phyloP scores from a whole-genome alignment of 2,797 vertebrate species.

The Phoeniculus purpureus region DNA sequence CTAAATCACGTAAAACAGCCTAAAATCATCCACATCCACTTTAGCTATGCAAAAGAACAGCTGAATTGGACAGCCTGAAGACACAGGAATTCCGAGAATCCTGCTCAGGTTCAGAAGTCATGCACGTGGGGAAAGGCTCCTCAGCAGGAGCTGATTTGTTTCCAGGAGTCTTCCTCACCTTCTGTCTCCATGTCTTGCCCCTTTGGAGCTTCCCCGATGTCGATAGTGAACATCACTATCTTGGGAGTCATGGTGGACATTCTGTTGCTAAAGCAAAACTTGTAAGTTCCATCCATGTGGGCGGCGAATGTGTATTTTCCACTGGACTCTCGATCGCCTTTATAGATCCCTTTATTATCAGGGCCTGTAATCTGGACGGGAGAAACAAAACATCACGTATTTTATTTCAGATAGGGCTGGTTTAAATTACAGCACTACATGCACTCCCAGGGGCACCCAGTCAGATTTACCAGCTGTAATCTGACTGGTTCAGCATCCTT shows the following conservation, averaged over 20 bases:
- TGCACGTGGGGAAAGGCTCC: background rate
- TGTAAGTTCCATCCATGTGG: constrained; percentile 98
- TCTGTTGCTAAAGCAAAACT: constrained; percentile 99
- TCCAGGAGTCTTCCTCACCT: constrained; percentile 79
- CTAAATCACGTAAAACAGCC: background rate
- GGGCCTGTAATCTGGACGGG: constrained; percentile 91
- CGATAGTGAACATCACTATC: constrained; percentile 99
- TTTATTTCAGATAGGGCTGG: background rate
- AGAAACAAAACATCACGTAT: background rate
- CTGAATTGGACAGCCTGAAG: background rate
- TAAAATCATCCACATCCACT: background rate
- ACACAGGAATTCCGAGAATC: background rate
- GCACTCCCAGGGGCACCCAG: background rate
- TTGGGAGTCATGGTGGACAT: constrained; percentile 99
- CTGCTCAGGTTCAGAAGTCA: background rate
- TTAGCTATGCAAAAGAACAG: background rate
- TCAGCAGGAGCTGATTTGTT: background rate
- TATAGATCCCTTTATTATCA: constrained; percentile 96
- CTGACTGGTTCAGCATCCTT: background rate
- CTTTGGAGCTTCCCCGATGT: constrained; percentile 96
- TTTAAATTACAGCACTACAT: background rate
- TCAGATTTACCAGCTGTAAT: background rate
- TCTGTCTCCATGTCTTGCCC: constrained; percentile 98
- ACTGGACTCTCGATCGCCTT: constrained; percentile 96
- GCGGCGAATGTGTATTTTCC: constrained; percentile 98